Base-by-base conservation (phyloP, 2,797 vertebrate genomes). In the Cyprinella venusta region DNA sequence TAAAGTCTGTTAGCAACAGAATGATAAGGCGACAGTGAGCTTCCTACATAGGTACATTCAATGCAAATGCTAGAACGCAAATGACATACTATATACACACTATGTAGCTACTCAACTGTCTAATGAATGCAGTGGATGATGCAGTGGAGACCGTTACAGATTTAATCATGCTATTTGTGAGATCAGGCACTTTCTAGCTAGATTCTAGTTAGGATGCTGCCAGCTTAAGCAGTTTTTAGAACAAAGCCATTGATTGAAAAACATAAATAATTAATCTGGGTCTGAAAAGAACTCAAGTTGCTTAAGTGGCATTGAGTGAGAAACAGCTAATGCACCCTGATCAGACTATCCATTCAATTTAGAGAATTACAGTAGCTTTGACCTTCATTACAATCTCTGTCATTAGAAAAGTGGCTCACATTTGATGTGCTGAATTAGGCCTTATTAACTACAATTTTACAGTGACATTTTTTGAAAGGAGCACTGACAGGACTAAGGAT, bases 381-480 rank as follows among this genome's bases (percentile, higher is more conserved):
- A 54, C 30, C 30, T 54, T 74, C 48, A 21, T 36, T 54, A 26
- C 33, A 52, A 19, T 36, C 10, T 54, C 19, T 33, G 19, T 74
- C 50, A 54, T 54, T 74, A 74, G 9, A 54, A 74, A 21, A 74
- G 18, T 54, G 70, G 26, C 48, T 74, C 9, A 72, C 18, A 74
- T 74, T 52, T 54, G 48, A 74, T 74, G 70, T 33, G 70, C 48
- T 74, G 48, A 74, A 52, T 74, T 54, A 54, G 70, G 13, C 48
- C 30, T 52, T 74, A 74, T 74, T 54, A 74, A 36, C 48, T 54
- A 8, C 13, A 54, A 54, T 74, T 54, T 54, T 36, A 74, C 68
- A 48, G 68, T 45, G 40, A 26, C 38, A 4, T 54, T 56, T 56
- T n/a, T 56, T 56, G 1, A 50, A 71, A 50, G 5, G 16, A 26